Conservation (phyloP, 2,888 invertebrate species). For the Drosophila flavopinicola region DNA sequence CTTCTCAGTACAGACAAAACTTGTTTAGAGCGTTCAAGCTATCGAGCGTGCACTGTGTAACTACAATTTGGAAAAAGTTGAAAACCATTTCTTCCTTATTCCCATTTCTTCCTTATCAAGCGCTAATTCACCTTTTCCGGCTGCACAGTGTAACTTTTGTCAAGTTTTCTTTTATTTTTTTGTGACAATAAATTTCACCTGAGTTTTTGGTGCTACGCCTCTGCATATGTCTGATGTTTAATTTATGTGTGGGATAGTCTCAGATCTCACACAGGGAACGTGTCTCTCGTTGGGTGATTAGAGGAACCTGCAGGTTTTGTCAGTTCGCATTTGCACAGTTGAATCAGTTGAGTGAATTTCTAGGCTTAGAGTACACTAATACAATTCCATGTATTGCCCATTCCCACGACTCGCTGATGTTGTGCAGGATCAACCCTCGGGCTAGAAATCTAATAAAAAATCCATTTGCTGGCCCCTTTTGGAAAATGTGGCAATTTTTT, state of each 20-base stretch:
- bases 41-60: no score
- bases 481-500: constrained; percentile 71
- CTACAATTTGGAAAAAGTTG: no score
- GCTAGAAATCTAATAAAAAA: constrained; percentile 64
- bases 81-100: no score
- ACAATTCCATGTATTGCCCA: constrained; percentile 19
- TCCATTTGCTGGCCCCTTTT: constrained; percentile 52
- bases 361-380: constrained; percentile 36
- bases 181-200: constrained; percentile 77
- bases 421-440: constrained; percentile 37
- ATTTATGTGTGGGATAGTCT: constrained; percentile 66
- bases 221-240: constrained; percentile 77
- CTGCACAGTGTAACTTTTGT: constrained; percentile 43
- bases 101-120: no score
- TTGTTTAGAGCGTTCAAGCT: no score
- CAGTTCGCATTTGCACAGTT: constrained; percentile 48
- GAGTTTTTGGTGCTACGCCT: constrained; percentile 75
- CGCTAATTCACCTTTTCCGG: no score
- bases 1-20: no score
- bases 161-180: constrained; percentile 42
- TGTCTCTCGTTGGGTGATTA: constrained; percentile 36
- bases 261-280: constrained; percentile 12
- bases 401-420: constrained; percentile 37
- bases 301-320: constrained; percentile 47
- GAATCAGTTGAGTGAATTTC: constrained; percentile 35